Evolutionary conservation across 2,888 invertebrate genomes (phyloP).

Genomic region (Pherbina coryleti): DNA sequence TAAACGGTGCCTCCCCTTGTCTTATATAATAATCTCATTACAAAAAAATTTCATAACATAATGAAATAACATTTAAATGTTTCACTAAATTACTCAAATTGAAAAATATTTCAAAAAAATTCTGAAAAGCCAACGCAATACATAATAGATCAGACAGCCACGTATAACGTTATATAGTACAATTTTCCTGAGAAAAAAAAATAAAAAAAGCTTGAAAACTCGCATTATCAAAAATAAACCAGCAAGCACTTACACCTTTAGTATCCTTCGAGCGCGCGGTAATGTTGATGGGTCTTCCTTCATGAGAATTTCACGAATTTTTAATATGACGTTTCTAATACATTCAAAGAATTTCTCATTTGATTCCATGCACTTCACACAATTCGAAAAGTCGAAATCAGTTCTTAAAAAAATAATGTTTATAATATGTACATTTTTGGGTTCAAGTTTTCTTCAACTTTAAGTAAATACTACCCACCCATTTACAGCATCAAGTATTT

Average conservation of each 20-base stretch:
- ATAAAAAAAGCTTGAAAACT: neutral
- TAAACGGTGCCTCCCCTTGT: no score
- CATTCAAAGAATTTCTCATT: neutral
- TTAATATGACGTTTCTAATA: neutral
- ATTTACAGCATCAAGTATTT: slow-evolving; percentile 18
- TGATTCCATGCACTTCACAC: neutral
- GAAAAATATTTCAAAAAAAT: no score
- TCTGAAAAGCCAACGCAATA: slow-evolving; percentile 51
- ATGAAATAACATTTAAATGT: no score
- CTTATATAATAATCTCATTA: no score
- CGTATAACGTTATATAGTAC: slow-evolving; percentile 44
- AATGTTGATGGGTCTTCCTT: slow-evolving; percentile 15
- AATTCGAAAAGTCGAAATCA: neutral
- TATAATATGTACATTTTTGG: no score
- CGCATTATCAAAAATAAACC: no score
- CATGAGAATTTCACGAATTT: neutral
- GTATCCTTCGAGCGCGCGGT: neutral
- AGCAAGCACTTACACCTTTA: neutral
- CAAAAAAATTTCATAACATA: no score
- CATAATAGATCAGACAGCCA: slow-evolving; percentile 51
- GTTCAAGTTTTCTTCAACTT: neutral
- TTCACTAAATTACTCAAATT: no score
- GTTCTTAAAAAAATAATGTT: neutral
- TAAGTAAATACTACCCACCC: neutral
- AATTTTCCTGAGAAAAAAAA: slow-evolving; percentile 47